phyloP scores from a whole-genome alignment of 2,888 invertebrate genomes.

The Antheraea assamensis region DNA sequence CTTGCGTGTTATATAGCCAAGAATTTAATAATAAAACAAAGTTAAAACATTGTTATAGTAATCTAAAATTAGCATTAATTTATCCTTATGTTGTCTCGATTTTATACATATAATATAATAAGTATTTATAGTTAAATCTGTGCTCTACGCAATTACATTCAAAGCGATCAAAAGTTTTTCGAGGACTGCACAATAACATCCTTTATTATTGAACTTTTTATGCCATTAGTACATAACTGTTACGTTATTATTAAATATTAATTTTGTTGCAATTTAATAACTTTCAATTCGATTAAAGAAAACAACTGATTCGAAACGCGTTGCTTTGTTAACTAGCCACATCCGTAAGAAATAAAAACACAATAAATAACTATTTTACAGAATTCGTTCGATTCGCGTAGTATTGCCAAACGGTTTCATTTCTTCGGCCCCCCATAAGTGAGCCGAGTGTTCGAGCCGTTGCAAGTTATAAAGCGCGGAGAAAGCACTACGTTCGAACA shows the following conservation, averaged over 20 bases:
- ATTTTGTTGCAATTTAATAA: not conserved
- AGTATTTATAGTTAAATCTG: no score
- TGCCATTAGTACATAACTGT: not conserved
- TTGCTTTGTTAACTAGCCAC: constrained; percentile 34
- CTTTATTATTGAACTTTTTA: not conserved
- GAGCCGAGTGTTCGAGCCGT: constrained; percentile 35
- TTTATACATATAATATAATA: no score
- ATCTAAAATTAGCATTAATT: no score
- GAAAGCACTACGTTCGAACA: constrained; percentile 72
- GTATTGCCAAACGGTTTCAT: constrained; percentile 49
- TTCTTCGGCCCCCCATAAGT: constrained; percentile 63
- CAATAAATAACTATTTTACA: constrained; percentile 49
- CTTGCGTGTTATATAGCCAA: no score
- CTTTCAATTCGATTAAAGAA: constrained; percentile 25
- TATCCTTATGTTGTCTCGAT: no score
- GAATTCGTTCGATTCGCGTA: constrained; percentile 47
- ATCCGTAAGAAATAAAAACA: constrained; percentile 46
- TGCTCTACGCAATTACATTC: no score
- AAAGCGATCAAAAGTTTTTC: no score
- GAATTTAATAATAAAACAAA: no score
- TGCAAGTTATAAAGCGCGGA: constrained; percentile 75
- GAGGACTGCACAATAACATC: not conserved
- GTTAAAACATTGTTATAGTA: no score
- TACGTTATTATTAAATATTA: not conserved
- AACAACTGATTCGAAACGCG: constrained; percentile 31